phyloP scores from a whole-genome alignment of 2,797 vertebrate genomes.

The Sylvia borin region DNA sequence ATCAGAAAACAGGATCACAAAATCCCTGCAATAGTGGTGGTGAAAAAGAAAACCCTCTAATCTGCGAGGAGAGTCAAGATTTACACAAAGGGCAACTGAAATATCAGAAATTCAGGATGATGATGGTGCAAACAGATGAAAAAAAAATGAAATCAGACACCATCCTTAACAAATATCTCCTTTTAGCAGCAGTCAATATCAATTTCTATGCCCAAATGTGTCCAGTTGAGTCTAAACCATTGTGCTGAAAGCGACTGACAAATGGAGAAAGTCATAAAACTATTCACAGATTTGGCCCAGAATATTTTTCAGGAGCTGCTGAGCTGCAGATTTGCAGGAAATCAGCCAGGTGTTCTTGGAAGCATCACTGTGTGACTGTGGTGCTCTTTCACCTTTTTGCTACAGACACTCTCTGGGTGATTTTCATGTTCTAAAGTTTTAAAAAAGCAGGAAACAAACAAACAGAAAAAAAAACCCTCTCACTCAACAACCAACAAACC shows the following conservation, averaged over 20 bases:
- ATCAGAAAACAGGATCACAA: neutral
- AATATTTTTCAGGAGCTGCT: neutral
- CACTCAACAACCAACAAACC: neutral
- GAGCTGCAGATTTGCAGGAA: neutral
- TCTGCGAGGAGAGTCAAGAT: neutral
- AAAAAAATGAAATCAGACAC: too few species aligned
- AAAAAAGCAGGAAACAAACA: neutral
- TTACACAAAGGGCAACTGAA: neutral
- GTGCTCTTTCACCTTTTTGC: neutral
- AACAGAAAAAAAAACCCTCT: fast-evolving
- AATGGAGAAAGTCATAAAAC: neutral
- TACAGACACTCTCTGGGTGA: neutral
- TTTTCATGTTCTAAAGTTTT: neutral
- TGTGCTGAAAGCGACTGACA: neutral
- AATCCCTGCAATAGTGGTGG: fast-evolving
- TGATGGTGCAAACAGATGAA: neutral
- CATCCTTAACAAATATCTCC: neutral
- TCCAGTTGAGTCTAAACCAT: neutral
- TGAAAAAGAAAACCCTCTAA: neutral
- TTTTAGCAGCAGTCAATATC: neutral
- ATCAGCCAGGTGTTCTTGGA: neutral
- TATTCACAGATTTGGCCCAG: neutral
- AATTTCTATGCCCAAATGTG: neutral
- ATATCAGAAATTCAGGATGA: neutral
- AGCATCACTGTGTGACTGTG: neutral